phyloP scores from a whole-genome alignment of 2,113 vertebrate species.

The Mus pahari region DNA sequence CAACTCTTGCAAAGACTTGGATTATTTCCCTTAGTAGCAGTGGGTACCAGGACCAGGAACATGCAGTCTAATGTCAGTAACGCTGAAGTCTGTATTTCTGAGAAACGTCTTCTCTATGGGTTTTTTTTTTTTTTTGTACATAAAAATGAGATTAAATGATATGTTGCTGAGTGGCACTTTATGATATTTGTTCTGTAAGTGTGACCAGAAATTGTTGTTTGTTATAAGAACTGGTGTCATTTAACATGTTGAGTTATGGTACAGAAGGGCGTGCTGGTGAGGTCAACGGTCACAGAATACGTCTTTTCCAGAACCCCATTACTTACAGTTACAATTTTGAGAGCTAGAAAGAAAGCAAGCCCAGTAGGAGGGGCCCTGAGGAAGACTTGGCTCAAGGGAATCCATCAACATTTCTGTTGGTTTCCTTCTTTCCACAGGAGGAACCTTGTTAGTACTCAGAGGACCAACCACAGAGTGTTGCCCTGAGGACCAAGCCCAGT shows the following conservation, averaged over 20 bases:
- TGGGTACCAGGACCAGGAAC: neutral
- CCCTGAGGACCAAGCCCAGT: neutral
- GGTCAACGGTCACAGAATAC: neutral
- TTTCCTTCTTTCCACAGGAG: neutral
- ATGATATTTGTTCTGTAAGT: neutral
- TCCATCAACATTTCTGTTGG: neutral
- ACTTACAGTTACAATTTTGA: neutral
- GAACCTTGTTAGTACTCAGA: neutral
- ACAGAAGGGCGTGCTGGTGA: neutral
- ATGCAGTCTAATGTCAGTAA: neutral
- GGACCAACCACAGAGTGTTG: neutral
- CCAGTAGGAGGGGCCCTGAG: neutral
- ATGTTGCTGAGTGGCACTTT: neutral
- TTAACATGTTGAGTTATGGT: neutral
- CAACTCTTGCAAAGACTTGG: neutral
- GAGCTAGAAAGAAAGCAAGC: neutral
- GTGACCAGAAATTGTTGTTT: neutral
- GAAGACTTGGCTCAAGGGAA: neutral
- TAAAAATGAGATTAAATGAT: neutral
- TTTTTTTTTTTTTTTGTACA: neutral
- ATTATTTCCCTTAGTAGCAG: neutral
- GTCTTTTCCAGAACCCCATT: neutral
- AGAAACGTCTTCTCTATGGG: neutral
- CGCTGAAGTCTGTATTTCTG: neutral
- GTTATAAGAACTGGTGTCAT: neutral